Base-by-base conservation (phyloP, 1,140 invertebrate species). In the Macrotrachela quadricornifera region DNA sequence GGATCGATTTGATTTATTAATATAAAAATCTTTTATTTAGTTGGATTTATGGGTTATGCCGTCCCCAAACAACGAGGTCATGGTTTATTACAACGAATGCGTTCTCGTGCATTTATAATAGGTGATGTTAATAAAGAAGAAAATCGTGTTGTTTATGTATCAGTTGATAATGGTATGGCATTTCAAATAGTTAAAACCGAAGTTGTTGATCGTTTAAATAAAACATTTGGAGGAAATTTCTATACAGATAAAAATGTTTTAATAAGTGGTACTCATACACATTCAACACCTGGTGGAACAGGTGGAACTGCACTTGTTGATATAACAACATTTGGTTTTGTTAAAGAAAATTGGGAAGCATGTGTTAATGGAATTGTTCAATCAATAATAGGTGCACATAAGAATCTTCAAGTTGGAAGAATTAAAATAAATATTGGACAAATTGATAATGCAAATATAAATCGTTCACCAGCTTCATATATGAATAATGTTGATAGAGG, bases 391-490 rank as follows among this genome's bases (percentile, higher is more conserved):
- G 73, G 75, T 54, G 85, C 85, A 1, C 82, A 85, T 59, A 68
- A 77, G 10, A 75, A 73, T 45, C 61, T 85, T 58, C 71, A 73
- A 0, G 74, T 76, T 39, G 85, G 80, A 1, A 73, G 75, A 46
- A 74, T 88, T 45, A 79, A 73, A 57, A 69, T 81, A 13, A 75
- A 73, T 2, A 74, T 76, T 54, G 80, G 80, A 0, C 74, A 80
- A 58, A 65, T 94, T 6, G 59, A 79, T 0, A 77, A 80, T 41
- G 80, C 81, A 0, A 91, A 83, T 66, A 87, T 90, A 44, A 92
- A 91, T 69, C 72, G 88, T 54, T 90, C 85, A 56, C 87, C 87
- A 0, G 71, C 78, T 0, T 79, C 86, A 0, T 94, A 94, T 64
- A 59, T 80, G 1, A 73, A 77, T 41, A 92, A 94, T 71, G 86